Percentiles rank a stretch among this genome's conserved stretches.
Evolutionary conservation across 2,888 invertebrate species (phyloP).

Genomic region (Petrolisthes cinctipes): DNA sequence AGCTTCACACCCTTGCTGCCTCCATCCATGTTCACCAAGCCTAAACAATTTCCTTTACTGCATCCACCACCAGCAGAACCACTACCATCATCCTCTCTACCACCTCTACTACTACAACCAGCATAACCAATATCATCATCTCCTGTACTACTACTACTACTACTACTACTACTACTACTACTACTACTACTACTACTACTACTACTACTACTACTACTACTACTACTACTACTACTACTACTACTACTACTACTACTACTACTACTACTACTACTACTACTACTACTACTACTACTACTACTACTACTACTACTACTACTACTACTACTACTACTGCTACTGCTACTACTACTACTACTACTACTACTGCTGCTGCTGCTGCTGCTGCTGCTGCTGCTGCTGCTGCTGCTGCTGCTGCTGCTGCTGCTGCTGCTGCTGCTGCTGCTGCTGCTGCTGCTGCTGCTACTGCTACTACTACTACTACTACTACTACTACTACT

Average conservation of each 20-base stretch:
- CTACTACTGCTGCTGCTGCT: constrained; percentile 2
- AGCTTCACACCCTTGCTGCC: not conserved
- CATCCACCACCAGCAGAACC: not conserved
- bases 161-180: not conserved
- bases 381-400: constrained; percentile 10
- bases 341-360: constrained; percentile 31
- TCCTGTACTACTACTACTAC: not conserved
- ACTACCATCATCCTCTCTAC: not conserved
- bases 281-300: constrained; percentile 36
- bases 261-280: constrained; percentile 28
- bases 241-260: constrained; percentile 22
- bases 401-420: constrained; percentile 2
- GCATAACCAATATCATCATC: not conserved
- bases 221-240: constrained; percentile 24
- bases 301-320: constrained; percentile 30
- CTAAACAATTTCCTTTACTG: not conserved
- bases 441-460: too few species aligned
- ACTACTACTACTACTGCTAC: constrained; percentile 30
- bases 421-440: constrained; percentile 18
- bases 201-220: constrained; percentile 2
- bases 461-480: not conserved
- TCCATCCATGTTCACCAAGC: not conserved
- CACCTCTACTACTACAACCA: not conserved
- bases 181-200: not conserved
- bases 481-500: constrained; percentile 10